Conservation (phyloP, 2,113 vertebrate species). For the Neoarius graeffei region DNA sequence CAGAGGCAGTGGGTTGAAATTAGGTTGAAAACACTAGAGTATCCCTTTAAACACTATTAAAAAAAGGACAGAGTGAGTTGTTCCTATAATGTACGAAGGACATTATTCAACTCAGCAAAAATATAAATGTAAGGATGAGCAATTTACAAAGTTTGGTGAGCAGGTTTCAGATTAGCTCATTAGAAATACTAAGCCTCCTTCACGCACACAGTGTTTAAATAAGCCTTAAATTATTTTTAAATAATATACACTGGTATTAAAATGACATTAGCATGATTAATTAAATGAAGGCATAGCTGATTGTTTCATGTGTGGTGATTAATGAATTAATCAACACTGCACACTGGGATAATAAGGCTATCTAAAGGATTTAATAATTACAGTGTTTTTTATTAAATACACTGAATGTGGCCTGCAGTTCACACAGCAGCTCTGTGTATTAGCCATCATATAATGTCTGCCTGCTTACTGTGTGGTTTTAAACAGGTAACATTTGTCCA, state of each 20-base stretch:
- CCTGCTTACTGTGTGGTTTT: not conserved
- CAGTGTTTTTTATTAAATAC: not conserved
- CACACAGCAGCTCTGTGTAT: not conserved
- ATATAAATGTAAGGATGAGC: not conserved
- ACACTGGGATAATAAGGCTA: constrained; percentile 3
- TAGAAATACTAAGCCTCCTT: not conserved
- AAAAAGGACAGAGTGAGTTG: not conserved
- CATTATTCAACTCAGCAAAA: not conserved
- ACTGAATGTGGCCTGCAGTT: not conserved
- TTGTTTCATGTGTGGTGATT: constrained; percentile 2
- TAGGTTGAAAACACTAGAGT: not conserved
- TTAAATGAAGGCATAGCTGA: not conserved
- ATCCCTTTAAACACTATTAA: constrained; percentile 29
- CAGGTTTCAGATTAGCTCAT: not conserved
- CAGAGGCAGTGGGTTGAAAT: not conserved
- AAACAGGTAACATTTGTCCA: not conserved
- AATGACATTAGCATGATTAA: not conserved
- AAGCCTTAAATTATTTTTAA: not conserved
- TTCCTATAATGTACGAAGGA: not conserved
- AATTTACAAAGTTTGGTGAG: not conserved
- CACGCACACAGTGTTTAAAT: not conserved
- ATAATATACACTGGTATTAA: not conserved
- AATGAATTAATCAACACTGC: not conserved
- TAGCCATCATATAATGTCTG: not conserved
- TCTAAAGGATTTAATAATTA: not conserved